Base-by-base conservation (phyloP, 2,113 vertebrate genomes). In the Indicator maculatus region DNA sequence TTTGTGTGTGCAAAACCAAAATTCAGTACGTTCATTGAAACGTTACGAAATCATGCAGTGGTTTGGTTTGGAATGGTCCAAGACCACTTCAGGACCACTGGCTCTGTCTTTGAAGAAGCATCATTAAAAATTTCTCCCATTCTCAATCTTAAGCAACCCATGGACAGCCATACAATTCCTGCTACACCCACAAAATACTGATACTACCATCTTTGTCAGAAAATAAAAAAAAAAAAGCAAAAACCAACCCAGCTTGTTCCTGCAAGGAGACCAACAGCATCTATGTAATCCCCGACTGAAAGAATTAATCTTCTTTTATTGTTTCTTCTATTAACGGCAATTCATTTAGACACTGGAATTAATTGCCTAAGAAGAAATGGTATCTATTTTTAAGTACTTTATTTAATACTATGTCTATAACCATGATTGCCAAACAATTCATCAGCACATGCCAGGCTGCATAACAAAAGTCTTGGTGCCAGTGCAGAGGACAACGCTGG, bases 1-100 rank as follows among this genome's bases (percentile, higher is more conserved):
- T 4, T 18, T 1, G 2, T 2, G 1, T 4, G 17, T 5, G 16
- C 2, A 20, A 7, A 45, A 5, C 0, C 0, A 0, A 2, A 6
- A 3, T 7, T 12, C 16, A 12, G 38, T 11, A 0, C 12, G 23
- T 26, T 52, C 50, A 26, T 12, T 52, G 50, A 52, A 52, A 52
- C 23, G 26, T 11, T 52, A 52, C 6, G 50, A 11, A 52, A 52
- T 52, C 23, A 52, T 52, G 50, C 23, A 52, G 24, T 52, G 50
- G 23, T 52, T 52, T 52, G 23, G 12, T 4, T 52, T 52, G 50
- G 23, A 14, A 26, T 52, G 50, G 50, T 24, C 23, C 50, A 52
- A 52, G 50, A 52, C 23, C 23, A 26, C 23, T 26, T 52, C 50
- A 52, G 23, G 50, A 26, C 50, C 16, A 13, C 30, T 69, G 55